phyloP scores from a whole-genome alignment of 2,113 vertebrate species.

The Arizona elegans region DNA sequence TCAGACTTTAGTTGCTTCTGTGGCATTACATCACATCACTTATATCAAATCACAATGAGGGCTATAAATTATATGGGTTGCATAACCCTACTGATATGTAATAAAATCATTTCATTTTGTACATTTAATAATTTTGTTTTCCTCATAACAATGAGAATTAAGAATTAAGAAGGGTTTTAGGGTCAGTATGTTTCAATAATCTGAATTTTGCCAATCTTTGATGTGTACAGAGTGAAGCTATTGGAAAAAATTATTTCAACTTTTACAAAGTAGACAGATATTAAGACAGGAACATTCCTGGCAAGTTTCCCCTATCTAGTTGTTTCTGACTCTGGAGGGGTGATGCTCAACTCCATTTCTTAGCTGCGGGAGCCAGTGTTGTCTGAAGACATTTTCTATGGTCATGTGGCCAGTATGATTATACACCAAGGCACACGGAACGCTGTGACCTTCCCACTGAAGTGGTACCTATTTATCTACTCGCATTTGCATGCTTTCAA shows the following conservation, averaged over 20 bases:
- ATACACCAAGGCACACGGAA: not conserved
- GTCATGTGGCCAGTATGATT: not conserved
- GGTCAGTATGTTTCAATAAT: not conserved
- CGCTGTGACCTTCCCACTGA: not conserved
- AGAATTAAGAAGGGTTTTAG: not conserved
- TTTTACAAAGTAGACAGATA: not conserved
- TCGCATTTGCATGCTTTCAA: not conserved
- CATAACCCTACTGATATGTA: not conserved
- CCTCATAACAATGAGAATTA: not conserved
- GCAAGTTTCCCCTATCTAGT: not conserved
- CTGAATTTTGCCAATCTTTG: not conserved
- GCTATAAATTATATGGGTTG: not conserved
- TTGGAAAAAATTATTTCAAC: not conserved
- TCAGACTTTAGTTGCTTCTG: not conserved
- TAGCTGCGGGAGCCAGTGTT: not conserved
- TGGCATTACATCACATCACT: not conserved
- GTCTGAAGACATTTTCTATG: not conserved
- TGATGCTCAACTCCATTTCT: not conserved
- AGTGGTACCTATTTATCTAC: not conserved
- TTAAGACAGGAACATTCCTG: not conserved
- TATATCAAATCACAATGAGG: not conserved
- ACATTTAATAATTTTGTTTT: not conserved
- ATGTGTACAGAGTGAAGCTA: not conserved
- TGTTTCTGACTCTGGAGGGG: not conserved
- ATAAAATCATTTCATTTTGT: not conserved